Conservation (phyloP, 1,140 invertebrate genomes). For the Orchesella cincta region DNA sequence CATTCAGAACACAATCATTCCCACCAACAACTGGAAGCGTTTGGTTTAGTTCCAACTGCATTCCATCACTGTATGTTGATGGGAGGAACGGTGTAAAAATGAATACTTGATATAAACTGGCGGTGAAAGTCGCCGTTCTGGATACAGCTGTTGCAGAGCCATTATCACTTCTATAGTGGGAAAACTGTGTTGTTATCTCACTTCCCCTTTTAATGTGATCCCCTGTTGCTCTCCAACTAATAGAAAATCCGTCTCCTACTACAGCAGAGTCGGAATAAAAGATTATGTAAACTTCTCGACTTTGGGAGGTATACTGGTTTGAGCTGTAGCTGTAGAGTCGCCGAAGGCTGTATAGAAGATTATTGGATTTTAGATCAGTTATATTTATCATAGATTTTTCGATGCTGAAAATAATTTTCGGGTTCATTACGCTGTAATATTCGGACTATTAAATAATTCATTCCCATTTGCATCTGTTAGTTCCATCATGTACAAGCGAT, state of each 20-base stretch:
- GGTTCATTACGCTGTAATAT: no score
- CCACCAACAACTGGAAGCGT: background rate
- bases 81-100: background rate
- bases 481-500: slow-evolving; percentile 16
- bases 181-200: background rate
- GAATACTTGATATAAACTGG: background rate
- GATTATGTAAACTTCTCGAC: background rate
- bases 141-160: background rate
- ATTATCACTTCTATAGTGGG: background rate
- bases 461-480: slow-evolving; percentile 13
- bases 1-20: background rate
- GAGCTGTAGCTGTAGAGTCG: background rate
- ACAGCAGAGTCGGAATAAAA: slow-evolving; percentile 16
- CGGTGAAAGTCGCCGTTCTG: background rate
- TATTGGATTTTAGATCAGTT: no score
- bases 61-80: background rate
- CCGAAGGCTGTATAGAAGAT: no score
- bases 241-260: background rate
- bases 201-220: background rate
- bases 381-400: no score
- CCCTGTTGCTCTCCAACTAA: background rate
- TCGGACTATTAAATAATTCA: background rate
- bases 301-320: background rate
- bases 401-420: no score
- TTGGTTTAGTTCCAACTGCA: slow-evolving; percentile 1